These are phyloP conservation scores for Lophochroa leadbeateri DNA, from an alignment of 2,113 vertebrate species.

Conservation along the genomic window DNA sequence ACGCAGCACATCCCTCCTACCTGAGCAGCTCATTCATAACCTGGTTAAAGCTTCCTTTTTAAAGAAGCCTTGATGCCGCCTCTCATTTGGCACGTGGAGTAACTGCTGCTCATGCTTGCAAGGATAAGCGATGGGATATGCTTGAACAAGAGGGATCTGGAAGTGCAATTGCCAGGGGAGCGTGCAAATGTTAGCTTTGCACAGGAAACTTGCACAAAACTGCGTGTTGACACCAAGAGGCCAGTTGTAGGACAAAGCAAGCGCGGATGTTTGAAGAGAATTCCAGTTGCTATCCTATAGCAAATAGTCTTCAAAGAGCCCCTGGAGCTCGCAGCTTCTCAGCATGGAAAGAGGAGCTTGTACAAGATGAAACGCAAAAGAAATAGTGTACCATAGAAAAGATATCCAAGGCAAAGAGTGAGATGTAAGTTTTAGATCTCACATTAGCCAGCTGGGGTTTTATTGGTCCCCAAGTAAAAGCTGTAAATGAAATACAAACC, in stretches of 20 bases:
- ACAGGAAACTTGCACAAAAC: constrained; percentile 45
- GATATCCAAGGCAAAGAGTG: constrained; percentile 56
- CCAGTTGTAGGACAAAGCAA: constrained; percentile 63
- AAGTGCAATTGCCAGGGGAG: constrained; percentile 28
- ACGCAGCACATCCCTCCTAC: background rate
- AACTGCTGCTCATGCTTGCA: constrained; percentile 1
- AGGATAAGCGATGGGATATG: constrained; percentile 24
- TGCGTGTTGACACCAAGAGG: constrained; percentile 48
- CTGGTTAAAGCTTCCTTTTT: background rate
- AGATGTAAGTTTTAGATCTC: constrained; percentile 61
- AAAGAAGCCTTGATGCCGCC: background rate
- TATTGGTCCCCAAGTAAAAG: constrained; percentile 67
- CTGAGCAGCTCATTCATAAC: background rate
- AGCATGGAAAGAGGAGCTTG: constrained; percentile 64
- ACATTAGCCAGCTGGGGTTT: constrained; percentile 70
- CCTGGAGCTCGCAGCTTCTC: constrained; percentile 68
- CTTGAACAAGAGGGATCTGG: constrained; percentile 50
- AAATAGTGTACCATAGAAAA: constrained; percentile 67
- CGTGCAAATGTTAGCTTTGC: constrained; percentile 60
- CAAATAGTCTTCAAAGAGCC: constrained; percentile 75
- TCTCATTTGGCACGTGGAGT: constrained; percentile 33
- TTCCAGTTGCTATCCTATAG: constrained; percentile 67
- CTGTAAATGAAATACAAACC: constrained; percentile 61
- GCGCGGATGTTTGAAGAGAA: constrained; percentile 62
- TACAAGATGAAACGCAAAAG: constrained; percentile 70